Percentiles rank a stretch among this genome's conserved stretches.
Evolutionary conservation across 2,113 vertebrate species (phyloP).

Genomic region (Dolichotis patagonum): DNA sequence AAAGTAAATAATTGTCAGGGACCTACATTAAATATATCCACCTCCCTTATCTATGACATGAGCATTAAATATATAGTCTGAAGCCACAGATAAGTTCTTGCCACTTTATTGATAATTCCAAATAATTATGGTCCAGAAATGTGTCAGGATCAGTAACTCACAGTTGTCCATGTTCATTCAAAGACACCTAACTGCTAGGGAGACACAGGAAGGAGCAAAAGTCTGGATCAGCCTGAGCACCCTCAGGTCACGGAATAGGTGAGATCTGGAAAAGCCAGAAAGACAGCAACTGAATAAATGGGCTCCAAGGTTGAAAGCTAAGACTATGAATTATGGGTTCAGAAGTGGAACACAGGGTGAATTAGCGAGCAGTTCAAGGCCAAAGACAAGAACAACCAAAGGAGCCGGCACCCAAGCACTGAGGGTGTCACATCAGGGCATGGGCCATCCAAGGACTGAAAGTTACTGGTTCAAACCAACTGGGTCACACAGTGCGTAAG

Average conservation of each 20-base stretch:
- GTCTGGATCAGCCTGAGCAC: neutral
- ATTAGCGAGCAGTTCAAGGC: neutral
- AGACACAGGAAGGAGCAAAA: neutral
- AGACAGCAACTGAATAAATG: neutral
- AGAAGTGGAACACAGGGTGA: neutral
- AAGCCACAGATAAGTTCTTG: neutral
- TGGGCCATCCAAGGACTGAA: neutral
- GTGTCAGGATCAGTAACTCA: neutral
- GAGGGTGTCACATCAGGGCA: neutral
- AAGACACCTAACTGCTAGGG: neutral
- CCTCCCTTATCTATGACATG: neutral
- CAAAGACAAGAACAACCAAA: neutral
- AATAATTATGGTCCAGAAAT: neutral
- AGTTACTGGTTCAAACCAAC: neutral
- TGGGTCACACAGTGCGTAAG: neutral
- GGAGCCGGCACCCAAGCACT: neutral
- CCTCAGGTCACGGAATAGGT: neutral
- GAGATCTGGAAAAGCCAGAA: neutral
- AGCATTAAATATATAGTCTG: neutral
- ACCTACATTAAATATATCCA: neutral
- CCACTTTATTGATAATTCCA: neutral
- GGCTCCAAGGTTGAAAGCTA: neutral
- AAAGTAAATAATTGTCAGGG: neutral
- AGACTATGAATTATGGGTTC: neutral
- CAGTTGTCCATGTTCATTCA: neutral